A percentile compares a stretch with the other conserved stretches of the same genome.
phyloP scores from a whole-genome alignment of 2,888 invertebrate genomes.

The Trichacis sp. region DNA sequence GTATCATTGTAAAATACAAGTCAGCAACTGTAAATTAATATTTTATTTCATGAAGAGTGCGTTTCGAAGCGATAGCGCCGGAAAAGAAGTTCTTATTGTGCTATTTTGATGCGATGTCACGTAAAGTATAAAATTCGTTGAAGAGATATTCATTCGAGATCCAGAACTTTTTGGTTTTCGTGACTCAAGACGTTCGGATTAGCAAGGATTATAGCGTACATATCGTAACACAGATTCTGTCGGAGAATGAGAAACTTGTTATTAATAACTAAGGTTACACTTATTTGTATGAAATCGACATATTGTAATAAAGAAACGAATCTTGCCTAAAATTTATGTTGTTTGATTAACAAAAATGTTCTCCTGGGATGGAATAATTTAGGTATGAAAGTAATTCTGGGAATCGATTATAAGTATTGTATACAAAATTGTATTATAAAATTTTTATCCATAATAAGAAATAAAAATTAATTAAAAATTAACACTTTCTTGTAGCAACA shows the following conservation, averaged over 20 bases:
- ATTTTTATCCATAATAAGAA: too few relatives aligned
- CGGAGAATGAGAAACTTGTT: slow-evolving; percentile 55
- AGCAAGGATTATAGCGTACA: slow-evolving; percentile 63
- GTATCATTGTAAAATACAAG: slow-evolving; percentile 19
- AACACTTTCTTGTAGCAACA: too few relatives aligned
- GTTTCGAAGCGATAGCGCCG: too few relatives aligned
- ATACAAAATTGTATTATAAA: too few relatives aligned
- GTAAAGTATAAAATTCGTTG: slow-evolving; percentile 3
- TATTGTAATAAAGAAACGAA: slow-evolving; percentile 67
- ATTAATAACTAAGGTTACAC: slow-evolving; percentile 61
- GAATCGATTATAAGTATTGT: too few relatives aligned
- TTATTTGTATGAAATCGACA: slow-evolving; percentile 67
- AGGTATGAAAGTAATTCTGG: too few relatives aligned
- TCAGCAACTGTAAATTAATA: slow-evolving; percentile 14
- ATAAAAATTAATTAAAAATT: too few relatives aligned
- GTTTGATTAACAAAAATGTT: too few relatives aligned
- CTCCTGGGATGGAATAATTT: too few relatives aligned
- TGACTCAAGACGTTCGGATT: slow-evolving; percentile 51
- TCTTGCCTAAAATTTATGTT: too few relatives aligned
- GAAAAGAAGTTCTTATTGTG: neutral
- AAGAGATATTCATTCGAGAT: neutral
- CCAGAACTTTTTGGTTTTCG: slow-evolving; percentile 52
- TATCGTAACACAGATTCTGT: slow-evolving; percentile 58
- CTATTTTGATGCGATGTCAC: slow-evolving; percentile 5
- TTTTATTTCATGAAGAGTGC: too few relatives aligned